A percentile compares a stretch with the other conserved stretches of the same genome.
phyloP scores from a whole-genome alignment of 2,797 vertebrate genomes.

The Ciconia nigra region DNA sequence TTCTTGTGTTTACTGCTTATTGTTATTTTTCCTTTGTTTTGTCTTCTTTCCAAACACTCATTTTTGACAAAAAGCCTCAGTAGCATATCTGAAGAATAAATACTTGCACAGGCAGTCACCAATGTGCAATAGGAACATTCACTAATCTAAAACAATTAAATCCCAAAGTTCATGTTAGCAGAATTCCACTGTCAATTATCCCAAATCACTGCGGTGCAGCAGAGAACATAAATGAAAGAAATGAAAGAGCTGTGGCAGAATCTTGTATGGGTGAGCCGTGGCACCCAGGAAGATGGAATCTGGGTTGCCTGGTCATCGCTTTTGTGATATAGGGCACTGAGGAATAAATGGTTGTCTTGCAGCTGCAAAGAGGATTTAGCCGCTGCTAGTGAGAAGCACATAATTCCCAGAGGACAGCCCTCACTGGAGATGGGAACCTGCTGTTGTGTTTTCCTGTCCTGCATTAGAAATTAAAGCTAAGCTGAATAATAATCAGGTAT shows the following conservation, averaged over 20 bases:
- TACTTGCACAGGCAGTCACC: background rate
- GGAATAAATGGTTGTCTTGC: background rate
- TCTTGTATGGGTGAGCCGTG: background rate
- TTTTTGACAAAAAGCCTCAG: background rate
- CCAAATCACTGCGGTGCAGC: background rate
- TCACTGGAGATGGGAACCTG: background rate
- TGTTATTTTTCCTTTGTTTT: background rate
- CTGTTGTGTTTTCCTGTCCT: background rate
- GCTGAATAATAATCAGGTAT: background rate
- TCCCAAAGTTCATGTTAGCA: background rate
- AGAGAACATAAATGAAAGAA: background rate
- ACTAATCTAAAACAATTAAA: background rate
- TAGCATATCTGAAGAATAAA: background rate
- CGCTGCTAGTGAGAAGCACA: background rate
- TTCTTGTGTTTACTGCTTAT: background rate
- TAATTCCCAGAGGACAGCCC: constrained; percentile 15
- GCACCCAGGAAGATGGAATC: background rate
- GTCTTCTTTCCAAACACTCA: background rate
- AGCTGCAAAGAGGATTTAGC: background rate
- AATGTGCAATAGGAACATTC: background rate
- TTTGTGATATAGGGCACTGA: background rate
- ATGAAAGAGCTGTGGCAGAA: background rate
- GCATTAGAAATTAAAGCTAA: constrained; percentile 1
- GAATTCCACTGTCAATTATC: background rate
- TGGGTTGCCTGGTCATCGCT: background rate